Evolutionary conservation across 30 jellyfish, hydroid and myxozoan species (phyloP).

Genomic region (Cassiopea andromeda): DNA sequence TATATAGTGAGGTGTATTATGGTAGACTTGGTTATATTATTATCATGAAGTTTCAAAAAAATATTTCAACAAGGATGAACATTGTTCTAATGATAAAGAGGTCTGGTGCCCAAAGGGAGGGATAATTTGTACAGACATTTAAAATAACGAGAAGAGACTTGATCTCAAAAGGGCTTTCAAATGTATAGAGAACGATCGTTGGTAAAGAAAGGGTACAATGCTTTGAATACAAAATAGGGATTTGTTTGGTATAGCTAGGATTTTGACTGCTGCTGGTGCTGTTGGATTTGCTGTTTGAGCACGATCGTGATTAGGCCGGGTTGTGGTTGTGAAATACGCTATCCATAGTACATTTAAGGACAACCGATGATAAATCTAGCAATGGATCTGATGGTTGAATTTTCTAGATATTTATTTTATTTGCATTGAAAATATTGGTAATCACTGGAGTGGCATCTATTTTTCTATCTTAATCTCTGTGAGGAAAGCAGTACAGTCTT

Average conservation of each 20-base stretch:
- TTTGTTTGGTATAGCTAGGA: neutral
- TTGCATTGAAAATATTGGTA: neutral
- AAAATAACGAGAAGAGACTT: neutral
- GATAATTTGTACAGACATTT: slow-evolving; percentile 26
- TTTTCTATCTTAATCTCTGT: too few species aligned
- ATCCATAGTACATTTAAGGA: neutral
- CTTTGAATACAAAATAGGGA: neutral
- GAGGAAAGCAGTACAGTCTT: too few species aligned
- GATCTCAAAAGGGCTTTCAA: neutral
- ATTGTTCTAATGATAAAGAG: slow-evolving; percentile 5
- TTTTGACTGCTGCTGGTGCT: neutral
- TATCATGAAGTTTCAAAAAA: too few species aligned
- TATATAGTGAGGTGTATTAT: too few species aligned
- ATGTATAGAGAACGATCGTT: neutral
- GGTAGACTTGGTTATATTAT: too few species aligned
- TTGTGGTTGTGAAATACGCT: slow-evolving; percentile 5
- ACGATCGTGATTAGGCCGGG: slow-evolving; percentile 7
- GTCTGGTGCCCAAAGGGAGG: slow-evolving; percentile 72
- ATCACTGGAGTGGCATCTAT: neutral
- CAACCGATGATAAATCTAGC: too few species aligned
- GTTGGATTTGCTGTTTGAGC: neutral
- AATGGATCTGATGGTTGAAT: neutral
- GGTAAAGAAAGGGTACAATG: neutral
- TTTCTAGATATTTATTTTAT: neutral
- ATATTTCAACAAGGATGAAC: too few species aligned